phyloP scores from a whole-genome alignment of 1,140 invertebrate genomes.

The Halyomorpha halys region DNA sequence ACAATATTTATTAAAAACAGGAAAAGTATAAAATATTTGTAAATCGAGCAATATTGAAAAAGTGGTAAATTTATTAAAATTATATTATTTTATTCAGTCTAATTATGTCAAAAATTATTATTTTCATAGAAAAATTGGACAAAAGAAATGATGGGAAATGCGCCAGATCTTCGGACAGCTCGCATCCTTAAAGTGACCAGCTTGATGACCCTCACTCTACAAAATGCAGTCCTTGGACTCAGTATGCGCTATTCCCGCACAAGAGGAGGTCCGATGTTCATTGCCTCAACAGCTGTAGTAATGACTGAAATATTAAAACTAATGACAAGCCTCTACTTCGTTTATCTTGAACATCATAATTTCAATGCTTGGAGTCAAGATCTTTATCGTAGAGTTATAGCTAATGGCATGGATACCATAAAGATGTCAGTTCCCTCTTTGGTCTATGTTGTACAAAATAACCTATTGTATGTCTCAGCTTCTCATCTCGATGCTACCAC shows the following conservation, averaged over 20 bases:
- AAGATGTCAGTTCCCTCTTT: conserved; percentile 91
- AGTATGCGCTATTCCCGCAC: conserved; percentile 91
- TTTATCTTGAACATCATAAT: conserved; percentile 62
- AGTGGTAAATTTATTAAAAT: too few relatives aligned
- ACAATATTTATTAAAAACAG: too few relatives aligned
- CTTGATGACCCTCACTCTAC: conserved; percentile 77
- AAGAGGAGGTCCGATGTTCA: conserved; percentile 77
- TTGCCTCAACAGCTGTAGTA: conserved; percentile 91
- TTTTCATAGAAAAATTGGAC: too few relatives aligned
- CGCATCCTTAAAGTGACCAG: conserved; percentile 3
- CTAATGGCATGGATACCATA: conserved; percentile 76
- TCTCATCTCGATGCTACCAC: conserved; percentile 97
- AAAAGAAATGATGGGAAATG: not conserved
- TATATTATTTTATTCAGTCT: too few relatives aligned
- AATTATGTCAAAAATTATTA: too few relatives aligned
- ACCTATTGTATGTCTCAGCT: conserved; percentile 90
- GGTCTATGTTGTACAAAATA: conserved; percentile 94
- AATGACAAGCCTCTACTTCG: conserved; percentile 68
- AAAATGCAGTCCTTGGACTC: conserved; percentile 87
- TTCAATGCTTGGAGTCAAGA: conserved; percentile 44
- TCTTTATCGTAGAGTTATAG: conserved; percentile 64
- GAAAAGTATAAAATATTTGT: too few relatives aligned
- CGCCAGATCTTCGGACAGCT: not conserved
- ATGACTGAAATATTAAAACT: conserved; percentile 93
- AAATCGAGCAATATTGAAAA: too few relatives aligned